Conservation (phyloP, 2,797 vertebrate genomes). For the Gadopsis marmoratus region DNA sequence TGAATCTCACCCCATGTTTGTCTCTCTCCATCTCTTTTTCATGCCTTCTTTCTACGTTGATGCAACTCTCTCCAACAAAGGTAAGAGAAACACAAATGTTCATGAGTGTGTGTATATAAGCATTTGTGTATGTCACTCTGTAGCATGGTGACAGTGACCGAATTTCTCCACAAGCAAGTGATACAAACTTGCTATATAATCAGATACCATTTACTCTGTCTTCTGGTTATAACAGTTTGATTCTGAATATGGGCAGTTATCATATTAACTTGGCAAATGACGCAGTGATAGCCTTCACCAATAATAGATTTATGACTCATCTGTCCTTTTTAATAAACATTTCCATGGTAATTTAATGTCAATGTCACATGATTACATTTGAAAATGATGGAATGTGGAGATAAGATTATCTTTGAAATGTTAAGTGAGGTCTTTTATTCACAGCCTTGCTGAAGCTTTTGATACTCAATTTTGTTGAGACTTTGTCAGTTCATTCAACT, state of each 20-base stretch:
- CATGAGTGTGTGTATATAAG: conserved; percentile 11
- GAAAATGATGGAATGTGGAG: conserved; percentile 11
- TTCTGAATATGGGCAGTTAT: neutral
- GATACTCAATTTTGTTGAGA: neutral
- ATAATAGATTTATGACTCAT: conserved; percentile 16
- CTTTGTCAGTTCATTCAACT: neutral
- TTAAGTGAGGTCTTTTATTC: neutral
- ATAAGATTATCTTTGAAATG: conserved; percentile 25
- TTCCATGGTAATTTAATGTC: conserved; percentile 22
- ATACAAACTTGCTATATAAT: neutral
- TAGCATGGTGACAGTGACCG: neutral
- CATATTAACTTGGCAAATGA: conserved; percentile 30
- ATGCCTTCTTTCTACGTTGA: conserved; percentile 20
- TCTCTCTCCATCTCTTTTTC: conserved; percentile 43
- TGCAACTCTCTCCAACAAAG: conserved; percentile 55
- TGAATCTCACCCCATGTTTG: neutral
- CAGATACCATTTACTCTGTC: neutral
- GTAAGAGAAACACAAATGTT: conserved; percentile 61
- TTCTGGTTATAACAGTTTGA: neutral
- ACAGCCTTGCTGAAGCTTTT: neutral
- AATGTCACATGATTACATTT: conserved; percentile 20
- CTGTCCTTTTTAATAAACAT: conserved; percentile 14
- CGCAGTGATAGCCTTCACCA: neutral
- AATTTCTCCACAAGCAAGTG: neutral
- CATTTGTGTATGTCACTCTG: neutral